Base-by-base conservation (phyloP, 2,888 invertebrate genomes). In the Harmothoe impar region DNA sequence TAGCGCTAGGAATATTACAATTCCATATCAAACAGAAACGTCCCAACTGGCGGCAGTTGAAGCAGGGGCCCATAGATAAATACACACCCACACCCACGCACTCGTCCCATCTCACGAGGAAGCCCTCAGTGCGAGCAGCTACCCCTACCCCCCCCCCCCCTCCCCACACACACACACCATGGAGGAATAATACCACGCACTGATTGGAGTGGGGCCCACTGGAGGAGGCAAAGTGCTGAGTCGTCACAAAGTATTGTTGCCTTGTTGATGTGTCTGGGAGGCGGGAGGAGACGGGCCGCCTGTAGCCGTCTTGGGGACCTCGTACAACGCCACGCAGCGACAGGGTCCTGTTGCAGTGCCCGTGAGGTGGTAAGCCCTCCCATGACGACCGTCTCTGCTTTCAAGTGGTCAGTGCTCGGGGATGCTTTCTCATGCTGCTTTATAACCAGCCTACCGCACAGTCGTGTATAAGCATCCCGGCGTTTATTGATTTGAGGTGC, bases 161-260 rank as follows among this genome's bases (percentile, higher is more conserved):
- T 15, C 5, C 62, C 5, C 62, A n/a, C n/a, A 20, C 62, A 3
- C 3, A 3, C 5, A 1, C n/a, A 15, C 23, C 62, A n/a, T 20
- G 20, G 62, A n/a, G 29, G 31, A 29, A 72, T 72, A 25, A 72
- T 72, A 72, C 10, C 31, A 72, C 72, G 72, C 29, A 25, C 72
- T 72, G 72, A 72, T 72, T 72, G 72, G 72, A 72, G 29, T 72
- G 72, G 1, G 29, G 72, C 29, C 72, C 12, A 29, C 62, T n/a
- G 43, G 72, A 23, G 31, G 72, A 0, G 72, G 29, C 72, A 29
- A 72, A 72, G 29, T 72, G 72, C 72, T 72, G 72, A 72, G 72
- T 72, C 72, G 72, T 72, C 72, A 72, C 72, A 72, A 72, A 72
- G 29, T 72, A 72, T 72, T 12, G 72, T 72, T 72, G 72, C 72